Conservation (phyloP, 2,113 vertebrate species). For the Scolopax mira region DNA sequence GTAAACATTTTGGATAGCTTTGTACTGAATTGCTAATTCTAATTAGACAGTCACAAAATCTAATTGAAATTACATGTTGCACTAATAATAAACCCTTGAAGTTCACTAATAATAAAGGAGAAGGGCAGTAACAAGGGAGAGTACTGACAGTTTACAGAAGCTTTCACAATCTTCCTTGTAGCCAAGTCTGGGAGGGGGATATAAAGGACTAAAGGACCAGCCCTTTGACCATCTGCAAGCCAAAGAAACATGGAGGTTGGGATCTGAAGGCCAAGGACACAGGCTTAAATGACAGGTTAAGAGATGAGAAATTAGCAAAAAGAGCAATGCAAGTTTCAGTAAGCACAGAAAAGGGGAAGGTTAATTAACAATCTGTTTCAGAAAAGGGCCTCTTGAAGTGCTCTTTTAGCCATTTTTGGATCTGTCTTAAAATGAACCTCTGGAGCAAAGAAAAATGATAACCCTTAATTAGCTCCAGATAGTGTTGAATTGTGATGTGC, state of each 20-base stretch:
- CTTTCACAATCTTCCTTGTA: background rate
- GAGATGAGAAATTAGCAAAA: background rate
- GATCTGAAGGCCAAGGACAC: background rate
- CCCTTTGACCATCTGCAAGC: background rate
- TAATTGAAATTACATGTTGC: background rate
- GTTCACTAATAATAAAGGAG: background rate
- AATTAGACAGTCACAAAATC: background rate
- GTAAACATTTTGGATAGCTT: background rate
- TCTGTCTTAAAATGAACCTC: background rate
- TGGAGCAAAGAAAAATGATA: background rate
- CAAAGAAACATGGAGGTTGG: background rate
- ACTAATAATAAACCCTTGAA: background rate
- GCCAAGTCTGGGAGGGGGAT: background rate
- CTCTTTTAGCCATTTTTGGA: conserved; percentile 1
- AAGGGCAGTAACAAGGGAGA: background rate
- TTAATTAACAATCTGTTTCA: conserved; percentile 26
- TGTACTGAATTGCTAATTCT: background rate
- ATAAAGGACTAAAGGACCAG: background rate
- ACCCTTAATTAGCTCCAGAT: conserved; percentile 1
- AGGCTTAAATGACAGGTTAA: background rate
- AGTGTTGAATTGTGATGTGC: background rate
- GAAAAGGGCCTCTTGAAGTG: background rate
- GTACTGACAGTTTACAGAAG: background rate
- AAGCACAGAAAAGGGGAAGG: background rate
- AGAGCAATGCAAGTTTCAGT: background rate